Evolutionary conservation across 2,888 invertebrate genomes (phyloP), one percentile per base, ranked within the genome.

Genomic region (Bedellia somnulentella): DNA sequence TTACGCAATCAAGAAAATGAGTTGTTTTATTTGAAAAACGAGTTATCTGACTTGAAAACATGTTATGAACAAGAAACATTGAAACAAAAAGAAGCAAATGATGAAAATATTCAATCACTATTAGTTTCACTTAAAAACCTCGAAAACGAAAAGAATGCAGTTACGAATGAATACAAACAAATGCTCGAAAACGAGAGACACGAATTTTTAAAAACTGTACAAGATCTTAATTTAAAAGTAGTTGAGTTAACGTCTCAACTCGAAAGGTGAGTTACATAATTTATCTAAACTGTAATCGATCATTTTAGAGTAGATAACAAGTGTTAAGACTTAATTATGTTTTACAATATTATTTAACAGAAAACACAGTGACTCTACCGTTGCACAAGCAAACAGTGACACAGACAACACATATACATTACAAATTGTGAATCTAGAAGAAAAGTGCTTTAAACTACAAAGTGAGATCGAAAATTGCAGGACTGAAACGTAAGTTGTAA

Each of bases 401-500:
- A n/a, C n/a, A n/a, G n/a, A n/a, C n/a, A n/a, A n/a, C n/a, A n/a
- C n/a, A 48, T 78, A 80, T 44, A 53, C 66, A 3, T 44, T 58
- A 14, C 70, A 66, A 52, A 58, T 62, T 21, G 44, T 55, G 8
- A 57, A 63, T 33, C 46, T 70, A 14, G 66, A 75, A 50, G 63
- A 70, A 15, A 57, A 58, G 37, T 63, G 60, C 42, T 73, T 77
- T 38, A 62, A 55, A 40, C 38, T 63, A 27, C 54, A 68, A 56
- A 66, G 58, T 57, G 59, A 70, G 44, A 37, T 77, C 39, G 73
- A 61, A 41, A 55, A 57, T 35, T 52, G 52, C 41, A 61, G 66
- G 54, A 41, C 57, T 29, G 73, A 80, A 36, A 48, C 83, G 56
- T 85, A 68, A 60, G 82, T 64, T 17, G 14, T n/a, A 27, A 58